Percentiles rank a stretch among this genome's conserved stretches.
phyloP scores from a whole-genome alignment of 2,113 vertebrate genomes.

The Columbina picui region DNA sequence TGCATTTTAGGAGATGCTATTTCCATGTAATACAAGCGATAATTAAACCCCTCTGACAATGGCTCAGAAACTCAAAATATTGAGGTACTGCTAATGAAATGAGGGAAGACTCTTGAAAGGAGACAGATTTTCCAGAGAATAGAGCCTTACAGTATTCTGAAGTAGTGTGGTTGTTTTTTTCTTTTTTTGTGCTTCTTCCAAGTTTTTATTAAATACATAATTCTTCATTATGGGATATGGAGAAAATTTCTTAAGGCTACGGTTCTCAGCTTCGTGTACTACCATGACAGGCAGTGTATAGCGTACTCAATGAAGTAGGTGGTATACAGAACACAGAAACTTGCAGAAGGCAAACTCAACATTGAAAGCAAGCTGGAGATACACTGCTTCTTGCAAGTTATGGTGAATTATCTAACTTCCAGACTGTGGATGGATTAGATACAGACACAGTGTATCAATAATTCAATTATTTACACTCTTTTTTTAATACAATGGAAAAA shows the following conservation, averaged over 20 bases:
- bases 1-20: neutral
- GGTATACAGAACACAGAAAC: constrained; percentile 24
- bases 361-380: constrained; percentile 31
- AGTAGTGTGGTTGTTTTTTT: constrained; percentile 4
- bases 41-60: neutral
- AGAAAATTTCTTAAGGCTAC: constrained; percentile 50
- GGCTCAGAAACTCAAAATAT: neutral
- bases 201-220: constrained; percentile 40
- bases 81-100: neutral
- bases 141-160: neutral
- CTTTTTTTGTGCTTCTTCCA: constrained; percentile 45
- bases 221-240: constrained; percentile 47
- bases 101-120: neutral
- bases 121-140: neutral
- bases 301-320: neutral
- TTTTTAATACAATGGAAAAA: neutral
- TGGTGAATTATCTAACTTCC: constrained; percentile 49
- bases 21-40: neutral
- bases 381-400: constrained; percentile 24
- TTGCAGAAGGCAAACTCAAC: neutral
- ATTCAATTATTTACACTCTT: neutral
- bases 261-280: constrained; percentile 42
- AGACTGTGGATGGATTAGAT: constrained; percentile 18
- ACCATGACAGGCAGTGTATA: neutral
- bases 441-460: neutral